A percentile compares a stretch with the other conserved stretches of the same genome.
Conservation (phyloP, 1,140 invertebrate species). For the Melipona quadrifasciata region DNA sequence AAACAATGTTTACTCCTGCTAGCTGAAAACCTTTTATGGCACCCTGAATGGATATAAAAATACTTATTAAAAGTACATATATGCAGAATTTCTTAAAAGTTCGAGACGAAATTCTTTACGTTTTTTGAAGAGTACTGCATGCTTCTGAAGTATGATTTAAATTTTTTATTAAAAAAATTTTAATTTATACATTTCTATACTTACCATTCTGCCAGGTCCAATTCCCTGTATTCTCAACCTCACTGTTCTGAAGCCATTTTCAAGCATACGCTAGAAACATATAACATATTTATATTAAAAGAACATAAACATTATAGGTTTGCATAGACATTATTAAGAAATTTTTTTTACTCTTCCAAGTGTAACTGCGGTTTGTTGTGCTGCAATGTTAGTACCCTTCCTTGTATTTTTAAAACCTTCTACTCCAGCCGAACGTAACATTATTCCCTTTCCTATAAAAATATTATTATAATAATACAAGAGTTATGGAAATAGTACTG, state of each 20-base stretch:
- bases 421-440: slow-evolving; percentile 89
- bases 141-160: background rate
- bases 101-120: background rate
- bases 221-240: slow-evolving; percentile 90
- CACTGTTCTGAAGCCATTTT: slow-evolving; percentile 88
- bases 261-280: slow-evolving; percentile 87
- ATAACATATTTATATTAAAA: background rate
- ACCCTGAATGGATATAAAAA: slow-evolving; percentile 83
- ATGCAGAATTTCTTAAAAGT: background rate
- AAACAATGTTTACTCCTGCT: slow-evolving; percentile 93
- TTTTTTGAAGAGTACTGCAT: background rate
- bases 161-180: background rate
- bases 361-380: slow-evolving; percentile 94
- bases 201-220: slow-evolving; percentile 94
- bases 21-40: slow-evolving; percentile 96
- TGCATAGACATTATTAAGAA: too few relatives aligned
- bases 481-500: too few relatives aligned
- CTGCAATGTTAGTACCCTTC: slow-evolving; percentile 98
- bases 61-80: slow-evolving; percentile 2
- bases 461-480: slow-evolving; percentile 6
- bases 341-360: slow-evolving; percentile 85
- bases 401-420: slow-evolving; percentile 97
- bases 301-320: background rate
- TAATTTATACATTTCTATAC: slow-evolving; percentile 52
- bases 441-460: slow-evolving; percentile 81